Conservation (phyloP, 1,140 invertebrate species). For the honey bee (Apis mellifera) region Amel_HAv3.1 CM009938.2:6000001-6000500, state of each 20-base stretch:
- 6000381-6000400: slow-evolving; percentile 54
- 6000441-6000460: slow-evolving; percentile 78
- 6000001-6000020: no score
- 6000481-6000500: slow-evolving; percentile 71
- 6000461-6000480: slow-evolving; percentile 77
- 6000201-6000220: no score
- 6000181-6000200: no score
- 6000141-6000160: no score
- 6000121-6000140: no score
- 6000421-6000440: slow-evolving; percentile 70
- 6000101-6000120: no score
- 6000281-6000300: slow-evolving; percentile 43
- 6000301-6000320: slow-evolving; percentile 31
- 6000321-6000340: slow-evolving; percentile 46
- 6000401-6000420: slow-evolving; percentile 62
- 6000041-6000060: no score
- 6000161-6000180: no score
- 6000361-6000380: not conserved
- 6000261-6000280: slow-evolving; percentile 41
- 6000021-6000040: no score
- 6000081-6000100: no score
- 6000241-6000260: not conserved
- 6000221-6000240: not conserved
- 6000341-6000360: not conserved
- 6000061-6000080: no score